Conservation (phyloP, 1,140 invertebrate species). For the Aphidius ervi region DNA sequence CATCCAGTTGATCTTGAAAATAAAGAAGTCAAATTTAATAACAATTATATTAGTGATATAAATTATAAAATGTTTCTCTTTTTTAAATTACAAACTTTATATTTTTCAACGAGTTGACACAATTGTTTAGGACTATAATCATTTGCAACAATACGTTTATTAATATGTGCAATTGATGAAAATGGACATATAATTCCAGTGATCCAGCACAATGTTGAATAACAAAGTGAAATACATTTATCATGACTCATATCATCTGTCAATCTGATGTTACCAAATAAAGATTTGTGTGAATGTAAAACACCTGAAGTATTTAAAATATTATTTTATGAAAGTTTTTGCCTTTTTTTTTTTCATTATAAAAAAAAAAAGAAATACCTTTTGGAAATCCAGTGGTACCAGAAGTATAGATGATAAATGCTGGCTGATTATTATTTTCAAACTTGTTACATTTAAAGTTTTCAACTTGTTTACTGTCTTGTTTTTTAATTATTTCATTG, state of each 20-base stretch:
- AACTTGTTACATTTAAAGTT: slow-evolving; percentile 29
- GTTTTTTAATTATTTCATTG: slow-evolving; percentile 25
- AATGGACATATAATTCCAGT: slow-evolving; percentile 21
- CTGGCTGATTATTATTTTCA: slow-evolving; percentile 28
- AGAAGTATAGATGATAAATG: slow-evolving; percentile 38
- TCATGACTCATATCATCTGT: not conserved
- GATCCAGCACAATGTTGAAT: slow-evolving; percentile 34
- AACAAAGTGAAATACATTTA: slow-evolving; percentile 18
- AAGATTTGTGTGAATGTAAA: slow-evolving; percentile 26
- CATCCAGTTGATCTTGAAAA: slow-evolving; percentile 28
- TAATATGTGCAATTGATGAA: not conserved
- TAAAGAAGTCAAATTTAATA: slow-evolving; percentile 17
- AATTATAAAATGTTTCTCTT: not conserved
- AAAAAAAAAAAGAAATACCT: not conserved
- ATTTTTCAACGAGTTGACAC: slow-evolving; percentile 20
- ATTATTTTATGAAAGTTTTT: no score
- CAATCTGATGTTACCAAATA: slow-evolving; percentile 16
- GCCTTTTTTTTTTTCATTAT: no score
- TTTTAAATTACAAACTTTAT: slow-evolving; percentile 26
- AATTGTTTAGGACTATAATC: slow-evolving; percentile 13
- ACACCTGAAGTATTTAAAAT: slow-evolving; percentile 15
- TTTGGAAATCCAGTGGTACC: slow-evolving; percentile 42
- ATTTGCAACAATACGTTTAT: slow-evolving; percentile 2
- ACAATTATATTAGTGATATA: not conserved
- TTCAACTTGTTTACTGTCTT: slow-evolving; percentile 23